phyloP scores from a whole-genome alignment of 2,113 vertebrate species.

The Upupa epops region DNA sequence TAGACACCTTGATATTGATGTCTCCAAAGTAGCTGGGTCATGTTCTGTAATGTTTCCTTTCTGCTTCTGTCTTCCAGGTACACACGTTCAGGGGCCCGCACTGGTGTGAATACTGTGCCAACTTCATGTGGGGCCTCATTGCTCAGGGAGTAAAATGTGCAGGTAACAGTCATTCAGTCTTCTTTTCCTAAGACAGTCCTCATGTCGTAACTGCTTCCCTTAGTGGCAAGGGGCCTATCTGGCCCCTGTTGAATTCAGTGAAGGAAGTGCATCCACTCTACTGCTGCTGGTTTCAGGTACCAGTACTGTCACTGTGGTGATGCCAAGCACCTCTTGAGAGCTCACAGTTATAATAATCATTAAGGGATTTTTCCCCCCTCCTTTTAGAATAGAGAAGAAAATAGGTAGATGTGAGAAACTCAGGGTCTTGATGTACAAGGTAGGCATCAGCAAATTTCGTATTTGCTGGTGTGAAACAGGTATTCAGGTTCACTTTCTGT shows the following conservation, averaged over 20 bases:
- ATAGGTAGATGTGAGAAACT: not conserved
- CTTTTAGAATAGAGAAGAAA: not conserved
- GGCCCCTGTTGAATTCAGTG: not conserved
- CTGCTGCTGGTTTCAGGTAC: not conserved
- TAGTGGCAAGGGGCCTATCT: rapidly evolving
- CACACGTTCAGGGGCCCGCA: constrained; percentile 97
- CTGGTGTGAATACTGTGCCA: constrained; percentile 99
- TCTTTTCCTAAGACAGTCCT: not conserved
- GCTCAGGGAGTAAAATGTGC: constrained; percentile 99
- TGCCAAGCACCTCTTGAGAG: rapidly evolving
- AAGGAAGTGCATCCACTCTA: not conserved
- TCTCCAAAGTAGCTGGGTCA: not conserved
- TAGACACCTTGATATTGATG: not conserved
- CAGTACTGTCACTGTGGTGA: not conserved
- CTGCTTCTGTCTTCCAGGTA: constrained; percentile 81
- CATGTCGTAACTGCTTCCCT: not conserved
- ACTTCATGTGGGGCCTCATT: constrained; percentile 99
- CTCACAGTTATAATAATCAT: not conserved
- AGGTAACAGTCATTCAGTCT: constrained; percentile 77
- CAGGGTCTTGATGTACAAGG: not conserved
- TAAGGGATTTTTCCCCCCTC: rapidly evolving
- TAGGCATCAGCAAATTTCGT: not conserved
- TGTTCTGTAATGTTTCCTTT: constrained; percentile 10
- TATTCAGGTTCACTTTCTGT: not conserved
- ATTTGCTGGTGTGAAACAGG: not conserved